phyloP scores from a whole-genome alignment of 2,797 vertebrate genomes.

The Hipposideros larvatus region DNA sequence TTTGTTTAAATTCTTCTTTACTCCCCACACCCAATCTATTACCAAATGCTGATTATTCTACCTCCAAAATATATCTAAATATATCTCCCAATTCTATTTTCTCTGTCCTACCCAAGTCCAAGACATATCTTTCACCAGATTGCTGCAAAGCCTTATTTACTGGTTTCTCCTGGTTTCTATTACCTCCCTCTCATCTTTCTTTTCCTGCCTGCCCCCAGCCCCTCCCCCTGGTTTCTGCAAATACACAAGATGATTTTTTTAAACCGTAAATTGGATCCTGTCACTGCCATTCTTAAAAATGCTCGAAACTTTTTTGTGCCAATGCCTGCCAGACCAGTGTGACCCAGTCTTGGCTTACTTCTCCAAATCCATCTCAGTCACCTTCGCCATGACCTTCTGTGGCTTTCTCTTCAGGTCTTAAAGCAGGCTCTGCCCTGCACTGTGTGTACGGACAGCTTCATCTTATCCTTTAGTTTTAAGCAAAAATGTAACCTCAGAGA shows the following conservation, averaged over 20 bases:
- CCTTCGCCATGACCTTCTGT: neutral
- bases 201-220: neutral
- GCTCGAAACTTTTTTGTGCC: neutral
- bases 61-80: neutral
- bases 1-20: conserved; percentile 7
- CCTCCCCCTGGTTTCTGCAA: neutral
- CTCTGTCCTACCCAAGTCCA: neutral
- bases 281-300: neutral
- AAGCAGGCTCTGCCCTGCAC: neutral
- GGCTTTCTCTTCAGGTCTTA: neutral
- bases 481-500: neutral
- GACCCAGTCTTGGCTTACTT: neutral
- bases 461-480: neutral
- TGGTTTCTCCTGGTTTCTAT: neutral
- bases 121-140: neutral
- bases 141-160: neutral
- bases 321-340: neutral
- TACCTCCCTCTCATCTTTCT: neutral
- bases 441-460: neutral
- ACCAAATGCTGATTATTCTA: conserved; percentile 9
- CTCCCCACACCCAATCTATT: neutral
- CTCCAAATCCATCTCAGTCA: neutral
- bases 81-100: neutral
- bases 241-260: neutral
- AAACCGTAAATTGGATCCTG: neutral